These are phyloP conservation scores for Eurytoma adleriae DNA, from an alignment of 2,888 invertebrate genomes.

Conservation along the genomic window DNA sequence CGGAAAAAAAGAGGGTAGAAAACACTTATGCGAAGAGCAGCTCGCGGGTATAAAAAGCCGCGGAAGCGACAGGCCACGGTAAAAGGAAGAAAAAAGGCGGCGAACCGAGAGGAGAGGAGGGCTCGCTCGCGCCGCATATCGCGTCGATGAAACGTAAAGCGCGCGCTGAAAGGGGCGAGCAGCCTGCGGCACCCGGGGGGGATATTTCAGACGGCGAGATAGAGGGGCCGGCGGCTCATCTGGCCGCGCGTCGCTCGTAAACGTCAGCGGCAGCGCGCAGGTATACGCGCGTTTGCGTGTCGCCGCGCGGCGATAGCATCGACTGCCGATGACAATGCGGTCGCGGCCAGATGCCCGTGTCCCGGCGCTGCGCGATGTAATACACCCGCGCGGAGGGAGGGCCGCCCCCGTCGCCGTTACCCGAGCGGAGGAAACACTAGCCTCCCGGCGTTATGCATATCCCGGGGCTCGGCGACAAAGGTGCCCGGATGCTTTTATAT, in stretches of 20 bases:
- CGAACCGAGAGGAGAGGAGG: neutral
- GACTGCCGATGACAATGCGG: conserved; percentile 56
- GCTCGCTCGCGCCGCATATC: neutral
- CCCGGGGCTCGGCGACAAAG: conserved; percentile 10
- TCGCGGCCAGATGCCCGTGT: conserved; percentile 4
- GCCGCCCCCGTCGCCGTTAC: conserved; percentile 22
- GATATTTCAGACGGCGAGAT: conserved; percentile 6
- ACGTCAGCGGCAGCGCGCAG: conserved; percentile 71
- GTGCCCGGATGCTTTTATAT: conserved; percentile 44
- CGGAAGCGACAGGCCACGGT: conserved; percentile 24
- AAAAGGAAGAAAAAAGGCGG: neutral
- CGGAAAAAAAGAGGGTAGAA: neutral
- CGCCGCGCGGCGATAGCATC: conserved; percentile 56
- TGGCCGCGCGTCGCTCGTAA: conserved; percentile 74
- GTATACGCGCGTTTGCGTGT: conserved; percentile 37
- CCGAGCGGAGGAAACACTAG: conserved; percentile 47
- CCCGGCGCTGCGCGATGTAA: neutral
- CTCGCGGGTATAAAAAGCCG: neutral
- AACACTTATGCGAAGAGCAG: conserved; percentile 50
- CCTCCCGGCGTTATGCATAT: conserved; percentile 7
- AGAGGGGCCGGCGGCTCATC: neutral
- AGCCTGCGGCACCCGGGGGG: neutral
- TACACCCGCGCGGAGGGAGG: neutral
- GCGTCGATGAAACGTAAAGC: conserved; percentile 50
- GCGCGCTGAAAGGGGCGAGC: conserved; percentile 33